phyloP scores from a whole-genome alignment of 2,797 vertebrate genomes.

The Siniperca obscura region DNA sequence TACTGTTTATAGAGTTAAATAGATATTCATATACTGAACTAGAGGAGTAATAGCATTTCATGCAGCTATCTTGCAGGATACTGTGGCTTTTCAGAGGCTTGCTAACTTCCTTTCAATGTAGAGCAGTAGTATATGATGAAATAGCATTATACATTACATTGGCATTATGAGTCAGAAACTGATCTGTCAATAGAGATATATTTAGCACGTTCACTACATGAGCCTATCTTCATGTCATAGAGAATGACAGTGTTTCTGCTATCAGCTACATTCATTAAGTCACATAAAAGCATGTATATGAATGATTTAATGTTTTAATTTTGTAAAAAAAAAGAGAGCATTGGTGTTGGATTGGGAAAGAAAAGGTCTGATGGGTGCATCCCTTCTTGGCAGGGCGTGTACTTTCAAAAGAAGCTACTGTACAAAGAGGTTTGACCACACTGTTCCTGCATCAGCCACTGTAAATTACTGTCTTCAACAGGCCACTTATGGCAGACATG shows the following conservation, averaged over 20 bases:
- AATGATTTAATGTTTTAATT: not conserved
- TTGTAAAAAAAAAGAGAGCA: not conserved
- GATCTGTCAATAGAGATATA: not conserved
- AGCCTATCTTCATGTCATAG: not conserved
- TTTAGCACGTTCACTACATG: not conserved
- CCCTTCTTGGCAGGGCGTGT: not conserved
- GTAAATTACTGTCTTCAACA: conserved; percentile 31
- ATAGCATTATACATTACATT: not conserved
- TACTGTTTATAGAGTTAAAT: no score
- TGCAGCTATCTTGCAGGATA: conserved; percentile 42
- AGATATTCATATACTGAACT: not conserved
- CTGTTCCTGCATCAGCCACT: conserved; percentile 12
- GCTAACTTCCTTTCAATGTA: conserved; percentile 36
- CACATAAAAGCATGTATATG: not conserved
- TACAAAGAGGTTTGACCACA: conserved; percentile 11
- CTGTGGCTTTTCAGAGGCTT: conserved; percentile 11
- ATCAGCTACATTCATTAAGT: not conserved
- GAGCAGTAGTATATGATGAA: not conserved
- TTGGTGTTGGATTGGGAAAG: not conserved
- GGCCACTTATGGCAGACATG: conserved; percentile 35
- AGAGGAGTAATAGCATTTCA: not conserved
- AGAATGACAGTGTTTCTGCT: not conserved
- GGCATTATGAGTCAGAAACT: not conserved
- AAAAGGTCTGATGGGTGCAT: not conserved
- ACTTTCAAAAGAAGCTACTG: not conserved